phyloP scores from a whole-genome alignment of 2,888 invertebrate species.

The Hirtodrosophila duncani region DNA sequence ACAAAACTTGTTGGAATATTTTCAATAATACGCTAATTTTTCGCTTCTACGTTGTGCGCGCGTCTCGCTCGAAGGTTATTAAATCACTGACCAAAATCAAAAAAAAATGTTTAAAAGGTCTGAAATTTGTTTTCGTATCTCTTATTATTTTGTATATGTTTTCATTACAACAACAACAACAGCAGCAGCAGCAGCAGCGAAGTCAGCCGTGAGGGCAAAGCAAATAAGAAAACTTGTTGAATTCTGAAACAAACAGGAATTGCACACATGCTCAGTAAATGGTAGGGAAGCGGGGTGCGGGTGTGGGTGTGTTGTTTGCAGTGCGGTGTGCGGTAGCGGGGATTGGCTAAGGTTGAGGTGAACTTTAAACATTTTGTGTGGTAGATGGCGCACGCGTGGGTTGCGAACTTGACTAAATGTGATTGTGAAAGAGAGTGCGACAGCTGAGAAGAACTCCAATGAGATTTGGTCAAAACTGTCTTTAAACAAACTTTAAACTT shows the following conservation, averaged over 20 bases:
- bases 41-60: constrained; percentile 22
- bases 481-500: too few species aligned
- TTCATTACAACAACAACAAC: constrained; percentile 39
- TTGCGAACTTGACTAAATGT: constrained; percentile 17
- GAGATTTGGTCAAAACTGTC: too few species aligned
- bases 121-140: not conserved
- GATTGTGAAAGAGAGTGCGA: too few species aligned
- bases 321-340: too few species aligned
- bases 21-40: constrained; percentile 10
- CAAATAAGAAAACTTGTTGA: constrained; percentile 57
- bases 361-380: too few species aligned
- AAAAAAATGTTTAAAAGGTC: constrained; percentile 42
- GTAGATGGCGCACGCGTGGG: constrained; percentile 7
- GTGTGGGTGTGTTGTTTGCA: not conserved
- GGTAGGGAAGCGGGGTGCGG: not conserved
- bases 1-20: constrained; percentile 39
- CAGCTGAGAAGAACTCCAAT: too few species aligned
- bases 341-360: too few species aligned
- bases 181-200: not conserved
- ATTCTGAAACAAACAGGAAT: constrained; percentile 50
- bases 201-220: constrained; percentile 20
- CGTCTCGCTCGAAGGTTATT: constrained; percentile 54
- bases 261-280: constrained; percentile 26
- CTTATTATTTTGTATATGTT: constrained; percentile 31
- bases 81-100: constrained; percentile 49